A percentile compares a stretch with the other conserved stretches of the same genome.
phyloP scores from a whole-genome alignment of 2,113 vertebrate species.

The Pitta sordida region DNA sequence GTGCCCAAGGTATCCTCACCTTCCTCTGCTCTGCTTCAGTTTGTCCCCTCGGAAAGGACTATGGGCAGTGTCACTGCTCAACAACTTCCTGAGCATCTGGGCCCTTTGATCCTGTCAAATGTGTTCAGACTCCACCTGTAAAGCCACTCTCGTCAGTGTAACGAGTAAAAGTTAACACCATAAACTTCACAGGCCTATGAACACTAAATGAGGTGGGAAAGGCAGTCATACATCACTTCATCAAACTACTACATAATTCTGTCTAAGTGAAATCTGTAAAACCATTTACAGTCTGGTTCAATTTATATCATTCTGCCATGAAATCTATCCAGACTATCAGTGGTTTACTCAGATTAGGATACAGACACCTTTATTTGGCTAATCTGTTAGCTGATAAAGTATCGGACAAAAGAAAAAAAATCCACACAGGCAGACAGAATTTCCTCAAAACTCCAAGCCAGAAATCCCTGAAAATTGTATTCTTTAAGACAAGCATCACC shows the following conservation, averaged over 20 bases:
- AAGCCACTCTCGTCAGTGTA: neutral
- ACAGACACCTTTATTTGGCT: neutral
- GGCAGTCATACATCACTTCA: neutral
- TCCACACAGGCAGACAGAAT: neutral
- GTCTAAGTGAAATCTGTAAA: neutral
- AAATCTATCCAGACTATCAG: neutral
- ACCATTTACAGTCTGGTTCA: neutral
- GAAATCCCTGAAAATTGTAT: neutral
- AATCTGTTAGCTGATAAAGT: neutral
- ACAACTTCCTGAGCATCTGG: constrained; percentile 32
- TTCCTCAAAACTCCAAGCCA: neutral
- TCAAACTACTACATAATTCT: neutral
- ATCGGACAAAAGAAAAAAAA: too few relatives aligned
- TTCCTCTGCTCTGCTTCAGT: neutral
- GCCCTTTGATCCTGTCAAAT: neutral
- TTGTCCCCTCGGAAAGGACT: neutral
- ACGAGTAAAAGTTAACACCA: neutral
- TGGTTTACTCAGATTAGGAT: neutral
- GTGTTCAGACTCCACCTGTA: neutral
- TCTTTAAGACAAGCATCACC: neutral
- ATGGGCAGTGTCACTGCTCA: neutral
- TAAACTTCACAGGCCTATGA: constrained; percentile 9
- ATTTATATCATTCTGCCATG: neutral
- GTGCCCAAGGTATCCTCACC: neutral
- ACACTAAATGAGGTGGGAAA: neutral